These are phyloP conservation scores for Lepidonotus clava DNA, from an alignment of 2,888 invertebrate genomes.

Conservation along the genomic window DNA sequence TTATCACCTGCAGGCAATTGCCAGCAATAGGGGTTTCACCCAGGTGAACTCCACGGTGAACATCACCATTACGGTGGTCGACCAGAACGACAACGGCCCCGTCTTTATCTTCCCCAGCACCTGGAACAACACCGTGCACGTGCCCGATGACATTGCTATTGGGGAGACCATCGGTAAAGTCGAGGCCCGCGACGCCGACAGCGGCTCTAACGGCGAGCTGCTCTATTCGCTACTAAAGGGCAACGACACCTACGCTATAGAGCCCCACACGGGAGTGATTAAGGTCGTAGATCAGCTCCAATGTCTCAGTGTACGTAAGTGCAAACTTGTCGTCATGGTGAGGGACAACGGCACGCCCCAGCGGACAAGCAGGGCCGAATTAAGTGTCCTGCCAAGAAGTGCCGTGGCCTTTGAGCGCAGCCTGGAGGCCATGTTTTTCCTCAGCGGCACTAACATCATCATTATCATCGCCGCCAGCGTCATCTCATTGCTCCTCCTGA, in stretches of 20 bases:
- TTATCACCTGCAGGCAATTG: constrained; percentile 46
- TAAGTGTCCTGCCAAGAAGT: constrained; percentile 43
- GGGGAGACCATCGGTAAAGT: constrained; percentile 67
- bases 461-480: constrained; percentile 33
- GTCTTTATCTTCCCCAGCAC: constrained; percentile 48
- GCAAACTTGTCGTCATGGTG: constrained; percentile 29
- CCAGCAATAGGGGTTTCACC: constrained; percentile 34
- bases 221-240: constrained; percentile 58
- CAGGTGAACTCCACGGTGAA: constrained; percentile 30
- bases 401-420: background rate
- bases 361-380: background rate
- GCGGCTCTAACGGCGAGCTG: constrained; percentile 67
- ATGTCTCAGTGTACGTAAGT: background rate
- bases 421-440: constrained; percentile 48
- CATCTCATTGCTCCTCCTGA: constrained; percentile 15
- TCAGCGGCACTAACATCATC: constrained; percentile 37
- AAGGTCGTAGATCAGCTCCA: constrained; percentile 8
- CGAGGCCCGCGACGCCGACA: constrained; percentile 69
- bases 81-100: constrained; percentile 54
- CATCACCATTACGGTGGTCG: constrained; percentile 52
- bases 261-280: constrained; percentile 41
- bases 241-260: constrained; percentile 46
- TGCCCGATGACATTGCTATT: constrained; percentile 53
- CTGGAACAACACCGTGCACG: constrained; percentile 52
- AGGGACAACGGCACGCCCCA: constrained; percentile 48